Evolutionary conservation across 2,113 vertebrate genomes (phyloP), one percentile per base, ranked within the genome.

Genomic region (Embiotoca jacksoni): DNA sequence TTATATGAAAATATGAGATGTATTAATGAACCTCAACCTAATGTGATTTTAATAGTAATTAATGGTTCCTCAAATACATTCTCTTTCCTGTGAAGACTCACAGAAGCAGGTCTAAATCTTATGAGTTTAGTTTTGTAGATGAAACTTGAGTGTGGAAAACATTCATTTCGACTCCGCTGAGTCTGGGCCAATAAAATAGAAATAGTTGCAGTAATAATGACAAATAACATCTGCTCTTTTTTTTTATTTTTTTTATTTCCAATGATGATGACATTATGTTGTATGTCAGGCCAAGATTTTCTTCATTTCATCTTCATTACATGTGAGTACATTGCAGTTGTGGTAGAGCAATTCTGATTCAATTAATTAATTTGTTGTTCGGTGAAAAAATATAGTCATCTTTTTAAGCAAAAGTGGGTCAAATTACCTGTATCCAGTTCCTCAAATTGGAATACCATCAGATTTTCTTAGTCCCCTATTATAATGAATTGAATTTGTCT

Each of bases 111-210:
- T 23, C 6, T n/a, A 36, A 75, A 61, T 68, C 13, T 53, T 46
- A 0, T 7, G 54, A 61, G 78, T 31, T 64, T 41, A 4, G 4
- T 62, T 70, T 80, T 75, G 23, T 23, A 80, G 80, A 64, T 63
- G 70, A 78, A 52, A 56, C 37, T 32, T 35, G 31, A 73, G 32
- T 70, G 44, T 57, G 37, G 39, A 76, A 65, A 79, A 59, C 35
- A 52, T 75, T 23, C 15, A 53, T 33, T 35, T 33, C 69, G 33
- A 61, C 55, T 44, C 37, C 65, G 47, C 14, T 10, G 44, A 58
- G 33, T 23, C 47, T 1, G 52, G 41, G 50, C 71, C 58, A 69
- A 35, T 10, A 7, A 7, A 31, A 8, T 35, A 4, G 1, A 46
- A 14, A 35, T 10, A 53, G 7, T 35, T 63, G 67, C n/a, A 58